These are phyloP conservation scores for Tenthredo mesomela DNA, from an alignment of 2,888 invertebrate species.

Conservation along the genomic window DNA sequence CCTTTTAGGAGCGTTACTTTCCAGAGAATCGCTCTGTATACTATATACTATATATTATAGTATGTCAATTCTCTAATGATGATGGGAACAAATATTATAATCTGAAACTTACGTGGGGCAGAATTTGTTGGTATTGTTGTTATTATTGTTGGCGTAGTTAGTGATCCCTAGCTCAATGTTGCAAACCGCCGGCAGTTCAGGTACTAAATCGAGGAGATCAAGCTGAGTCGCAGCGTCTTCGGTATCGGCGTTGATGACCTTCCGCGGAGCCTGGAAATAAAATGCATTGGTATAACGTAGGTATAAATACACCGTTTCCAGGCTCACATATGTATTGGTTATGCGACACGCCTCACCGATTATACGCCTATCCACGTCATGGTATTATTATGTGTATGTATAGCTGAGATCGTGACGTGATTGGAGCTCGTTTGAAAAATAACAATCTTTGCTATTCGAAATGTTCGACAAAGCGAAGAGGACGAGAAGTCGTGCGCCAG, in stretches of 20 bases:
- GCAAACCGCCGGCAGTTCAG: slow-evolving; percentile 32
- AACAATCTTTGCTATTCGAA: neutral
- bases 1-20: too few species aligned
- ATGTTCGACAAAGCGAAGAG: neutral
- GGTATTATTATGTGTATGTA: neutral
- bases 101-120: slow-evolving; percentile 3
- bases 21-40: neutral
- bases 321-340: neutral
- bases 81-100: neutral
- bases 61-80: too few species aligned
- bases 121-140: neutral
- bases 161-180: neutral
- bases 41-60: too few species aligned
- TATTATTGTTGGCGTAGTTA: neutral
- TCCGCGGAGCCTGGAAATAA: slow-evolving; percentile 38
- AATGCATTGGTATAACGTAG: neutral
- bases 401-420: neutral
- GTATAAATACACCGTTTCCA: neutral
- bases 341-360: slow-evolving; percentile 5
- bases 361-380: neutral
- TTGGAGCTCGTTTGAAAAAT: neutral
- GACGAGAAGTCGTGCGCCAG: neutral
- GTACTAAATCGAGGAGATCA: slow-evolving; percentile 29
- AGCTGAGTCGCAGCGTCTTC: slow-evolving; percentile 35
- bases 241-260: slow-evolving; percentile 32